Conservation (phyloP, 2,113 vertebrate genomes). For the Tychaedon coryphoeus region DNA sequence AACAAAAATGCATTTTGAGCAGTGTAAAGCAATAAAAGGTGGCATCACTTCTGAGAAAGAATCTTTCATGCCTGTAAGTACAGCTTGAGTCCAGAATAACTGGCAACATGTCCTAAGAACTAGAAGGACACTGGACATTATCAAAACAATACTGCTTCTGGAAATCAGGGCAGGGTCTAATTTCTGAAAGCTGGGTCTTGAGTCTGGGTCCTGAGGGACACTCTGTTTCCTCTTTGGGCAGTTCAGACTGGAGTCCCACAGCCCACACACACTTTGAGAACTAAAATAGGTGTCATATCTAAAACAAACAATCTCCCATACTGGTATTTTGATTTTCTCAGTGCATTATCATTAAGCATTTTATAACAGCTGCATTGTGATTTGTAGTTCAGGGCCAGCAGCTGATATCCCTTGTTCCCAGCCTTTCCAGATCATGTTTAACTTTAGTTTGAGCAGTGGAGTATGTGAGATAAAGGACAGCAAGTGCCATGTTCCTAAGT, state of each 20-base stretch:
- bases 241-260: neutral
- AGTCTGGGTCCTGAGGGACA: neutral
- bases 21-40: neutral
- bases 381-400: neutral
- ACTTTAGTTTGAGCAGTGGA: neutral
- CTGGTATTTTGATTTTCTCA: neutral
- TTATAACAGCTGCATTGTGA: neutral
- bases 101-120: neutral
- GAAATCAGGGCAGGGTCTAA: neutral
- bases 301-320: neutral
- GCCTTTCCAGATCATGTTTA: neutral
- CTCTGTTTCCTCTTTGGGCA: neutral
- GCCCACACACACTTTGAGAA: neutral
- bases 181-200: neutral
- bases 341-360: neutral
- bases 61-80: accelerated
- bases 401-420: neutral
- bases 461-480: neutral
- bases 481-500: neutral
- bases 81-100: neutral
- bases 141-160: conserved; percentile 9
- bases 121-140: neutral
- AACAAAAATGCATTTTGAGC: neutral
- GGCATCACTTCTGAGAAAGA: neutral
- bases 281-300: neutral